A percentile compares a stretch with the other conserved stretches of the same genome.
These are phyloP conservation scores for Drosophila pectinifera DNA, from an alignment of 1,140 invertebrate species.

Conservation along the genomic window DNA sequence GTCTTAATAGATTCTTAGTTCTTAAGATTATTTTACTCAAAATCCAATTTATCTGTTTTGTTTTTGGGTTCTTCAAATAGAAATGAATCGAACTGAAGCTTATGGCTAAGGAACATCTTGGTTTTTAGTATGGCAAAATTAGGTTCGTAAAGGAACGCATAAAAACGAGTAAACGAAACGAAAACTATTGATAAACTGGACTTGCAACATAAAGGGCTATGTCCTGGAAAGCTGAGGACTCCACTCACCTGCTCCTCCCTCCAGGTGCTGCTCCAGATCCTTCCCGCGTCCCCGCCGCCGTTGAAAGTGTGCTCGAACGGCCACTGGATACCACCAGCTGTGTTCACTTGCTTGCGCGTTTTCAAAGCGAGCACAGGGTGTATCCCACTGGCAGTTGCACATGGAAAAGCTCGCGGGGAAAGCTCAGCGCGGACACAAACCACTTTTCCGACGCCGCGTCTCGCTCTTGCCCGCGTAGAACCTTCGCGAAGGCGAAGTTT, in stretches of 20 bases:
- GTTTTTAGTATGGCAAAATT: slow-evolving; percentile 63
- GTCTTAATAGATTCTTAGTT: slow-evolving; percentile 55
- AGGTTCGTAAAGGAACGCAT: slow-evolving; percentile 37
- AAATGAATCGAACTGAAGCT: slow-evolving; percentile 74
- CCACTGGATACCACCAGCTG: slow-evolving; percentile 99
- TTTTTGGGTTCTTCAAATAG: slow-evolving; percentile 20
- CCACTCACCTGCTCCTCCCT: slow-evolving; percentile 44
- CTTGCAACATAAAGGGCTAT: slow-evolving; percentile 55
- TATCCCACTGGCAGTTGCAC: slow-evolving; percentile 90
- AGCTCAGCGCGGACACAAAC: slow-evolving; percentile 67
- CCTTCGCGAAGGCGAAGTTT: slow-evolving; percentile 18
- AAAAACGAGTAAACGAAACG: slow-evolving; percentile 35
- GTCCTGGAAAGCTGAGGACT: slow-evolving; percentile 3
- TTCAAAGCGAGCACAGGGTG: slow-evolving; percentile 96
- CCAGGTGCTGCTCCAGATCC: neutral
- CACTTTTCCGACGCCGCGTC: slow-evolving; percentile 7
- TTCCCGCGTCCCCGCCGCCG: slow-evolving; percentile 5
- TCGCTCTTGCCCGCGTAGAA: slow-evolving; percentile 1
- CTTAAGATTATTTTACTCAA: slow-evolving; percentile 64
- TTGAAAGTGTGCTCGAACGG: slow-evolving; percentile 65
- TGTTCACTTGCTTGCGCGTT: slow-evolving; percentile 93
- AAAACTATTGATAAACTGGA: slow-evolving; percentile 47
- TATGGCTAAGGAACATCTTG: slow-evolving; percentile 66
- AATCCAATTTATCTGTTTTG: slow-evolving; percentile 50
- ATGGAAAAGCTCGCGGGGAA: slow-evolving; percentile 76